phyloP scores from a whole-genome alignment of 1,140 invertebrate species.

The Drosophila carrolli region DNA sequence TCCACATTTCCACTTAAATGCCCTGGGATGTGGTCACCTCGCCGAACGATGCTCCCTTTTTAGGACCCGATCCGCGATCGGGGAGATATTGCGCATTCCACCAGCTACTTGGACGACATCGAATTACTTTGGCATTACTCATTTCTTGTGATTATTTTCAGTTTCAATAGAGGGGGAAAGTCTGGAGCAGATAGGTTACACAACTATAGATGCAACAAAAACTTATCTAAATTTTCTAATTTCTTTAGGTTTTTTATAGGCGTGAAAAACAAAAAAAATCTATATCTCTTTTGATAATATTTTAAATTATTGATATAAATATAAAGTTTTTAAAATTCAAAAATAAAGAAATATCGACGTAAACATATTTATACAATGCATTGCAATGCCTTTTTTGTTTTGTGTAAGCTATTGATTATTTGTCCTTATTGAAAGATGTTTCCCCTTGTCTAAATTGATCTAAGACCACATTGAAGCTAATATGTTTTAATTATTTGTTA shows the following conservation, averaged over 20 bases:
- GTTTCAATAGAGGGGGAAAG: neutral
- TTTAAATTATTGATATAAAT: too few relatives aligned
- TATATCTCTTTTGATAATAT: too few relatives aligned
- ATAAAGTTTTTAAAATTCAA: too few relatives aligned
- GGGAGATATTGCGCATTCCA: slow-evolving; percentile 60
- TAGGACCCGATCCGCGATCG: slow-evolving; percentile 31
- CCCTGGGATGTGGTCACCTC: slow-evolving; percentile 73
- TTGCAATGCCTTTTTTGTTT: neutral
- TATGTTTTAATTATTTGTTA: neutral
- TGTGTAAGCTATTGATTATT: neutral
- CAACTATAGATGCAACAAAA: too few relatives aligned
- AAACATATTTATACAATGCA: too few relatives aligned
- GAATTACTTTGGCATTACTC: slow-evolving; percentile 72
- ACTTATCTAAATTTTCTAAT: too few relatives aligned
- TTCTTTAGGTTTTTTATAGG: neutral
- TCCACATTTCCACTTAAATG: slow-evolving; percentile 67
- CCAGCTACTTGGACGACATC: slow-evolving; percentile 43
- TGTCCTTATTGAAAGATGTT: neutral
- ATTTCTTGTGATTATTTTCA: slow-evolving; percentile 20
- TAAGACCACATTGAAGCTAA: too few relatives aligned
- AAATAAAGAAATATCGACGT: too few relatives aligned
- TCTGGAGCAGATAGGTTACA: neutral
- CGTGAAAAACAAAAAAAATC: too few relatives aligned
- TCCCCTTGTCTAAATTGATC: neutral
- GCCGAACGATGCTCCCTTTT: slow-evolving; percentile 46